Base-by-base conservation (phyloP, 2,113 vertebrate species). In the Sinocyclocheilus rhinocerous region DNA sequence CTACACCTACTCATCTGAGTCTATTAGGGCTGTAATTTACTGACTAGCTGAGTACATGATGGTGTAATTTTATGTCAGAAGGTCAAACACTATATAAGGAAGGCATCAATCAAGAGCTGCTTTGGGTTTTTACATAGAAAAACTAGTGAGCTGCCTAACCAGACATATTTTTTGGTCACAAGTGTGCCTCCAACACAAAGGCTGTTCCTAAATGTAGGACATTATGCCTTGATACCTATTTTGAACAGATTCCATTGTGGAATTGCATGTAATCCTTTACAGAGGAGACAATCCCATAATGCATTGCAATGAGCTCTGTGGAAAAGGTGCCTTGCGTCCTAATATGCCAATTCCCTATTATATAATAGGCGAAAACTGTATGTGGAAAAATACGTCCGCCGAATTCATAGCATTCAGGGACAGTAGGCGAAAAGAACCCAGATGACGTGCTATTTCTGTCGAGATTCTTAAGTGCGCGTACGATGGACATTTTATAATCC, bases 11-110 rank as follows among this genome's bases (percentile, higher is more conserved):
- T 81, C 59, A 65, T 65, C 4, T 65, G 59, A 65, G 22, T 65
- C 78, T 65, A 81, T 81, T 65, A 81, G 36, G 29, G 59, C n/a
- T 50, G 79, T 67, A 81, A 81, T 81, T 81, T 67, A 67, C 59
- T 18, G 79, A 67, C 79, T 48, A 67, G 79, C 79, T 48, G n/a
- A 67, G 36, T 80, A 61, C 57, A n/a, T 80, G 77, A 50, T 29
- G 36, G 61, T 67, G 24, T 67, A 50, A 67, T 81, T 81, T 81
- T 67, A 81, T 81, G 39, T 67, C 79, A 81, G 39, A 67, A 45
- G 61, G 59, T 81, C 79, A 67, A 67, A 67, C 36, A 26, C 39
- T 48, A 63, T 48, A 65, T 29, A 65, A 81, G 36, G 78, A 65
- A 65, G 42, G 24, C 16, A 67, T 22, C 36, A 33, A 81, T 81